These are phyloP conservation scores for Talpa occidentalis DNA, from an alignment of 2,113 vertebrate genomes.

Conservation along the genomic window DNA sequence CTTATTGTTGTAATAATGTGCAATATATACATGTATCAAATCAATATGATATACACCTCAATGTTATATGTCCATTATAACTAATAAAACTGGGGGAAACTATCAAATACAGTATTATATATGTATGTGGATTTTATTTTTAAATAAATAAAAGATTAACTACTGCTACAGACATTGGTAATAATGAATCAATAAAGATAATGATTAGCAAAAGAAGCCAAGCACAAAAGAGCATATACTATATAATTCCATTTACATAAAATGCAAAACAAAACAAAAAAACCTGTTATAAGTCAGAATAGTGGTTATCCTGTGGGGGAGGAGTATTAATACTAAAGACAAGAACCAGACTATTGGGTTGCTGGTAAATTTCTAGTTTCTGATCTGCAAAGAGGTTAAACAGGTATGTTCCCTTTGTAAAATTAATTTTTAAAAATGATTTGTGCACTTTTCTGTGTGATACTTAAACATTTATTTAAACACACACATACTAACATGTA, in stretches of 20 bases:
- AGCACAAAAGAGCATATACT: neutral
- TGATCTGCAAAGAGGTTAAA: neutral
- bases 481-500: neutral
- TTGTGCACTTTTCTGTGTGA: neutral
- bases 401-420: neutral
- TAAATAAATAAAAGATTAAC: neutral
- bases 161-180: neutral
- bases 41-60: neutral
- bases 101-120: no score
- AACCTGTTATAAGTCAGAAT: neutral
- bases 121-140: no score
- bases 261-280: neutral
- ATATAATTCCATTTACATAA: neutral
- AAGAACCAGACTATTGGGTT: neutral
- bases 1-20: no score
- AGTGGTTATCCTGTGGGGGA: neutral
- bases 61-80: neutral
- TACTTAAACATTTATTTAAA: conserved; percentile 27
- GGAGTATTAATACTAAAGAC: neutral
- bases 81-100: neutral
- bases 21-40: neutral
- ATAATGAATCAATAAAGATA: neutral
- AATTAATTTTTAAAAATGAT: neutral
- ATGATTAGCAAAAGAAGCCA: neutral
- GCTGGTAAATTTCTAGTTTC: neutral